phyloP scores from a whole-genome alignment of 2,888 invertebrate genomes.

The Andrena minutula region DNA sequence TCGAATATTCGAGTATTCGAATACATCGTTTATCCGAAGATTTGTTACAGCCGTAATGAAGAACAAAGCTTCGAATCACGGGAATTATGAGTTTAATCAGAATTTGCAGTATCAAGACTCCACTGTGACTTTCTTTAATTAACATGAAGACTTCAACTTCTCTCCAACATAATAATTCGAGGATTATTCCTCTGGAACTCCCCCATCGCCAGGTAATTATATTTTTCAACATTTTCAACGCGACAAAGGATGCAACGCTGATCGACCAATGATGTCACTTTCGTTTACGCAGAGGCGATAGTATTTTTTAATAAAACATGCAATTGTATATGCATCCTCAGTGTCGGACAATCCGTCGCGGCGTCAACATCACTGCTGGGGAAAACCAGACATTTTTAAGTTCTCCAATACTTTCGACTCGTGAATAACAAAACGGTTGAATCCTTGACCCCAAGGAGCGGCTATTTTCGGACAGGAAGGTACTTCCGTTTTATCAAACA shows the following conservation, averaged over 20 bases:
- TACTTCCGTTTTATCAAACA: neutral
- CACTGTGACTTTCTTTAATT: too few relatives aligned
- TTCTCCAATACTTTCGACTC: neutral
- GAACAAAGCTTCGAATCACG: too few relatives aligned
- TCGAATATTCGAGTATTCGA: too few relatives aligned
- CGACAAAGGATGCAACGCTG: neutral
- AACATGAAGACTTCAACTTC: too few relatives aligned
- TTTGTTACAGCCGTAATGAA: too few relatives aligned
- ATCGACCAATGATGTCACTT: slow-evolving; percentile 43
- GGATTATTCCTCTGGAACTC: neutral
- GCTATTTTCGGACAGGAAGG: neutral
- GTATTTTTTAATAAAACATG: slow-evolving; percentile 55
- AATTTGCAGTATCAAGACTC: too few relatives aligned
- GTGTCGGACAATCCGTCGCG: slow-evolving; percentile 2
- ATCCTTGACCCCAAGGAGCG: neutral
- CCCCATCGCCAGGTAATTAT: neutral
- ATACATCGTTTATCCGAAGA: too few relatives aligned
- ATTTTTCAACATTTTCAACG: neutral
- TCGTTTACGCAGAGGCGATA: slow-evolving; percentile 2
- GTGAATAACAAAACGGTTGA: neutral
- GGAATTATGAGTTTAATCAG: too few relatives aligned
- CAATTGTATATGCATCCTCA: slow-evolving; percentile 31
- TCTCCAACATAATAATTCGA: neutral
- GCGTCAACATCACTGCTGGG: neutral
- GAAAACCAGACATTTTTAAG: slow-evolving; percentile 12